Evolutionary conservation across 2,888 invertebrate genomes (phyloP).

Genomic region (Chaitophorus viminalis): DNA sequence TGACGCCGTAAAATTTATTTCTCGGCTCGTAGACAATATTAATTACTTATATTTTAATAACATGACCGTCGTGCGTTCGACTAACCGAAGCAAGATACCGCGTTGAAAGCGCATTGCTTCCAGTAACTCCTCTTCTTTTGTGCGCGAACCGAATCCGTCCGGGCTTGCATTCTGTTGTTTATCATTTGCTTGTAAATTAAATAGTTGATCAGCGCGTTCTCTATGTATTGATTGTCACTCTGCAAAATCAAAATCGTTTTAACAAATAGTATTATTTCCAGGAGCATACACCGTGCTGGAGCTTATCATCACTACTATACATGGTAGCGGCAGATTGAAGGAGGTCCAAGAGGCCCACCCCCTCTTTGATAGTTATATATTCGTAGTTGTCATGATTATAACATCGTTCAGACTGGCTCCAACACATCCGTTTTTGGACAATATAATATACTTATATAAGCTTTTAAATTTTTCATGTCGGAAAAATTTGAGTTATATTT

Average conservation of each 20-base stretch:
- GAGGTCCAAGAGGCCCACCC: too few species aligned
- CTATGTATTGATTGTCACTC: constrained; percentile 68
- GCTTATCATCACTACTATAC: too few species aligned
- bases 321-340: too few species aligned
- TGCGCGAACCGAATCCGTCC: constrained; percentile 69
- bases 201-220: constrained; percentile 70
- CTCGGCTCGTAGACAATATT: neutral
- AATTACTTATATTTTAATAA: too few species aligned
- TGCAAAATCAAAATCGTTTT: constrained; percentile 63
- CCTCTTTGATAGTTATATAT: too few species aligned
- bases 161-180: constrained; percentile 68
- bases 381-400: too few species aligned
- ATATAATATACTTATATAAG: too few species aligned
- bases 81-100: constrained; percentile 71
- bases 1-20: neutral
- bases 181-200: constrained; percentile 70
- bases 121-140: constrained; percentile 71
- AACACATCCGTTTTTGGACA: too few species aligned
- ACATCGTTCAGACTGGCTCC: too few species aligned
- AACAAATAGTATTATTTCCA: neutral
- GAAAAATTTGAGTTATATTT: too few species aligned
- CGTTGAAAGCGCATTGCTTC: constrained; percentile 73
- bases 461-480: too few species aligned
- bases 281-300: too few species aligned
- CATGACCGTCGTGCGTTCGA: neutral